Evolutionary conservation across 2,113 vertebrate species (phyloP).

Genomic region (Guaruba guarouba): DNA sequence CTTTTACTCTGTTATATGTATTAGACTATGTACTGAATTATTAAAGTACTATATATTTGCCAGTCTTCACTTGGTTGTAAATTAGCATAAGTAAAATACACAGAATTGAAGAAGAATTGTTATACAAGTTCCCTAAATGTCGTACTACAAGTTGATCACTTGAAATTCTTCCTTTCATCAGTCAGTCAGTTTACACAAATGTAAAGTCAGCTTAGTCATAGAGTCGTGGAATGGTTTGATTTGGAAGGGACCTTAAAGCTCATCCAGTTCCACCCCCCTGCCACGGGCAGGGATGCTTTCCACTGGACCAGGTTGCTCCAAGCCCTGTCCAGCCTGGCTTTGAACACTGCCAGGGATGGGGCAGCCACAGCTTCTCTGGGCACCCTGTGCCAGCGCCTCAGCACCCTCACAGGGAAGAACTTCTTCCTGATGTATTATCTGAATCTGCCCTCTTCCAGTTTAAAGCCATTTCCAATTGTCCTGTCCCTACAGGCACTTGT

Average conservation of each 20-base stretch:
- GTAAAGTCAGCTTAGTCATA: not conserved
- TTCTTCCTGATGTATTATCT: not conserved
- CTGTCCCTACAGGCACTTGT: not conserved
- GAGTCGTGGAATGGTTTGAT: not conserved
- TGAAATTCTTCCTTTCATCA: not conserved
- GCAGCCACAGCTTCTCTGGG: not conserved
- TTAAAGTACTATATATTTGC: not conserved
- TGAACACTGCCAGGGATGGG: not conserved
- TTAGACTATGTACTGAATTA: not conserved
- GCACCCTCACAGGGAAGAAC: not conserved
- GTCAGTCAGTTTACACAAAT: not conserved
- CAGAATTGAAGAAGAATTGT: not conserved
- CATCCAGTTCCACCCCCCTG: not conserved
- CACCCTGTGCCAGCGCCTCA: not conserved
- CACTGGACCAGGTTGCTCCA: not conserved
- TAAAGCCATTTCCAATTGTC: not conserved
- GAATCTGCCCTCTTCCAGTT: not conserved
- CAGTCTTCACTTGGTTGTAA: not conserved
- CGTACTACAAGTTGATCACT: not conserved
- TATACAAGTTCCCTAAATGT: not conserved
- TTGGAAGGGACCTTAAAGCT: not conserved
- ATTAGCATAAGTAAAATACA: not conserved
- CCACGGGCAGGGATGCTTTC: not conserved
- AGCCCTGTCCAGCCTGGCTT: not conserved
- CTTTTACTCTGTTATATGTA: not conserved